Evolutionary conservation across 2,888 invertebrate species (phyloP).

Genomic region (Tribolium freemani): DNA sequence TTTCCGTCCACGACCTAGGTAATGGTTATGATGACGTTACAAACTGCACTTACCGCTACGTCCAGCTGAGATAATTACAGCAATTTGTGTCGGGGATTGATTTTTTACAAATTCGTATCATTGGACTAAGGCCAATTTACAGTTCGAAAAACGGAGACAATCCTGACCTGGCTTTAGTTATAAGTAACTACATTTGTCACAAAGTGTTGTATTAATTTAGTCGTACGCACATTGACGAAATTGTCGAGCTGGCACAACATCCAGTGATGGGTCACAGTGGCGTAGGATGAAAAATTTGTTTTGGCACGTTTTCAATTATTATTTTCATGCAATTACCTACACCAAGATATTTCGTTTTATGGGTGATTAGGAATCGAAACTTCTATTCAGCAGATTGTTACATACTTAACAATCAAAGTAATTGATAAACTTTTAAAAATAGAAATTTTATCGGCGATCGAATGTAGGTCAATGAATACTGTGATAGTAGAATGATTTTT

Average conservation of each 20-base stretch:
- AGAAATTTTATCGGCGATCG: not conserved
- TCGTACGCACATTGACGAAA: slow-evolving; percentile 10
- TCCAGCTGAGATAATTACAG: slow-evolving; percentile 11
- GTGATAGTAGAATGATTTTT: not conserved
- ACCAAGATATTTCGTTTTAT: not conserved
- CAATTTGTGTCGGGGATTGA: slow-evolving; percentile 1
- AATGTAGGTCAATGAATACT: not conserved
- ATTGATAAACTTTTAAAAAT: not conserved
- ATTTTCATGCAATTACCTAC: not conserved
- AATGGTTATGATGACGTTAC: slow-evolving; percentile 2
- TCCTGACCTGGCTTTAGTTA: not conserved
- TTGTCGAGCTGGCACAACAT: not conserved
- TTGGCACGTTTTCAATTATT: not conserved
- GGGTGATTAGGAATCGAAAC: not conserved
- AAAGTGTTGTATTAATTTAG: slow-evolving; percentile 11
- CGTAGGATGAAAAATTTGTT: not conserved
- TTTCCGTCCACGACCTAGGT: slow-evolving; percentile 10
- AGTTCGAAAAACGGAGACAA: not conserved
- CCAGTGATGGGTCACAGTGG: not conserved
- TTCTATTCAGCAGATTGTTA: not conserved
- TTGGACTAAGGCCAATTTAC: not conserved
- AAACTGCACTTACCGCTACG: slow-evolving; percentile 10
- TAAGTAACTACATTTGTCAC: slow-evolving; percentile 7
- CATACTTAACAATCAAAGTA: not conserved
- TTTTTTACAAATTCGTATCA: not conserved